These are phyloP conservation scores for Galerucella pusilla DNA, from an alignment of 2,888 invertebrate species.

Conservation along the genomic window DNA sequence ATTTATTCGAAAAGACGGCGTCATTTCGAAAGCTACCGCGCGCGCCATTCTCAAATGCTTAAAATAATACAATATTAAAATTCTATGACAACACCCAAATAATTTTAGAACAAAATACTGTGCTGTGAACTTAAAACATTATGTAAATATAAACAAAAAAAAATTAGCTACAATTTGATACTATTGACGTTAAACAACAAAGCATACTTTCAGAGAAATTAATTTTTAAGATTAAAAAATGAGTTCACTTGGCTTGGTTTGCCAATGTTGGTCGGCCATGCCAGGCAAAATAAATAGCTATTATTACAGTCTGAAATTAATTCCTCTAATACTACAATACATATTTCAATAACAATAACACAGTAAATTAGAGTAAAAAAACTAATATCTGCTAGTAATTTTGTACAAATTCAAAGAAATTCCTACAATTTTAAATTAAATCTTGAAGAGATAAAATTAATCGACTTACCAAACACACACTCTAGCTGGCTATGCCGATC, in stretches of 20 bases:
- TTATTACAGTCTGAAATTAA: slow-evolving; percentile 57
- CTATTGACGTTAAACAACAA: slow-evolving; percentile 39
- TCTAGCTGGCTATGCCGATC: slow-evolving; percentile 47
- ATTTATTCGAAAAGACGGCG: slow-evolving; percentile 16
- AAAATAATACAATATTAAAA: slow-evolving; percentile 65
- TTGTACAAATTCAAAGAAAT: slow-evolving; percentile 56
- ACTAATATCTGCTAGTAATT: slow-evolving; percentile 61
- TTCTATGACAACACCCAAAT: slow-evolving; percentile 63
- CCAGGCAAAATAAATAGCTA: slow-evolving; percentile 57
- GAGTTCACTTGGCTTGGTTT: slow-evolving; percentile 48
- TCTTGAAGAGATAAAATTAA: slow-evolving; percentile 57
- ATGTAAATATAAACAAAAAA: slow-evolving; percentile 44
- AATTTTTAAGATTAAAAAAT: slow-evolving; percentile 58
- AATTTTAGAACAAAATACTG: slow-evolving; percentile 55
- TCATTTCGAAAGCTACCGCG: slow-evolving; percentile 57
- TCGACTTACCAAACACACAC: slow-evolving; percentile 58
- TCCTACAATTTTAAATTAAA: slow-evolving; percentile 61
- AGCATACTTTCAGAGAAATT: slow-evolving; percentile 53
- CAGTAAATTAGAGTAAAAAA: slow-evolving; percentile 62
- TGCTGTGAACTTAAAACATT: slow-evolving; percentile 43
- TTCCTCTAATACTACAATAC: slow-evolving; percentile 54
- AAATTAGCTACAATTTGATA: slow-evolving; percentile 58
- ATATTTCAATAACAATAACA: slow-evolving; percentile 48
- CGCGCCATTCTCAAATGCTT: slow-evolving; percentile 62
- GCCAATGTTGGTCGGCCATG: slow-evolving; percentile 60